A percentile compares a stretch with the other conserved stretches of the same genome.
Conservation (phyloP, 2,888 invertebrate species). For the Eretmocerus hayati region DNA sequence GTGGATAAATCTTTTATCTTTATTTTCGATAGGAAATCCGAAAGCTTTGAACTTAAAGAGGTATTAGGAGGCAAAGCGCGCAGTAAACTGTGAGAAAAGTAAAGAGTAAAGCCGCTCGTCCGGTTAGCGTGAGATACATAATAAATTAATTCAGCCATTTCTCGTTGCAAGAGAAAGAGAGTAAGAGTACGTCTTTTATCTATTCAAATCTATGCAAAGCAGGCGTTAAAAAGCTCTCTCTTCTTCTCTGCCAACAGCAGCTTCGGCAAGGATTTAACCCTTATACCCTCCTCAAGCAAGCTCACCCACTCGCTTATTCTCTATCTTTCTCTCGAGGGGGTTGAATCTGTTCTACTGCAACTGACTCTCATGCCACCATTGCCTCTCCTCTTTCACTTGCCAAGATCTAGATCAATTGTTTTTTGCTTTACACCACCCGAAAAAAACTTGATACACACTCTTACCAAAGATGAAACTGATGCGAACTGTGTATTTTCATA, state of each 20-base stretch:
- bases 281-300: background rate
- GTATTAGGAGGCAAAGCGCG: slow-evolving; percentile 31
- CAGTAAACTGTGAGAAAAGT: slow-evolving; percentile 27
- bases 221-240: slow-evolving; percentile 43
- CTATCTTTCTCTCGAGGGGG: background rate
- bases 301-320: background rate
- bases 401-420: too few species aligned
- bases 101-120: slow-evolving; percentile 35
- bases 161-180: slow-evolving; percentile 8
- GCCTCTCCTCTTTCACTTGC: background rate
- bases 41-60: slow-evolving; percentile 33
- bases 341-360: too few species aligned
- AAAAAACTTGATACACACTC: too few species aligned
- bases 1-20: slow-evolving; percentile 7
- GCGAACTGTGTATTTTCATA: too few species aligned
- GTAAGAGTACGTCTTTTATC: slow-evolving; percentile 33
- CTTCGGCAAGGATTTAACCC: slow-evolving; percentile 22
- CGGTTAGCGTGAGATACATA: slow-evolving; percentile 39
- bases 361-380: background rate
- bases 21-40: slow-evolving; percentile 13
- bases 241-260: slow-evolving; percentile 22
- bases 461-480: too few species aligned
- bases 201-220: slow-evolving; percentile 48
- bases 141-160: slow-evolving; percentile 46
- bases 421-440: too few species aligned